Percentiles rank a stretch among this genome's conserved stretches.
These are phyloP conservation scores for Otocyon megalotis DNA, from an alignment of 2,113 vertebrate species.

Conservation along the genomic window DNA sequence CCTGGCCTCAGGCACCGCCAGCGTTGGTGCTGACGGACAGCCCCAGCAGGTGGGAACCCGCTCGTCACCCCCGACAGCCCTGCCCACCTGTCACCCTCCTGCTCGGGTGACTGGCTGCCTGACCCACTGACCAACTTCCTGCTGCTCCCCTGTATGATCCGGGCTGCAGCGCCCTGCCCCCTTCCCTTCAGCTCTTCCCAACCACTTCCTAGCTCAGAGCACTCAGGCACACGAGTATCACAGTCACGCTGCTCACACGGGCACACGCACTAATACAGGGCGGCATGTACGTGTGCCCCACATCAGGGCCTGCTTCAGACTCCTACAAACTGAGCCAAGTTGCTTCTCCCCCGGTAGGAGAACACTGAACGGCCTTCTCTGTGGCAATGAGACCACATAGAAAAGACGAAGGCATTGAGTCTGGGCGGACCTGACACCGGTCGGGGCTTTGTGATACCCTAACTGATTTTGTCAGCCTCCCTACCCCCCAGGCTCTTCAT, in stretches of 20 bases:
- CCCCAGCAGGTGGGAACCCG: conserved; percentile 87
- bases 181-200: conserved; percentile 26
- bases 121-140: conserved; percentile 92
- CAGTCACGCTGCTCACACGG: not conserved
- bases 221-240: not conserved
- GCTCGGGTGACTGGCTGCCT: conserved; percentile 86
- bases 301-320: not conserved
- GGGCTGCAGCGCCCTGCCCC: not conserved
- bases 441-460: not conserved
- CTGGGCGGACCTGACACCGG: not conserved
- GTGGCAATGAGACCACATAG: not conserved
- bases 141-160: conserved; percentile 57
- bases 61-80: conserved; percentile 77
- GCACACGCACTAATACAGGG: not conserved
- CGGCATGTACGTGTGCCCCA: too few relatives aligned
- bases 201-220: not conserved
- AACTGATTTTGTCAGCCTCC: not conserved
- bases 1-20: conserved; percentile 22
- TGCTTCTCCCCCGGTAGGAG: conserved; percentile 2
- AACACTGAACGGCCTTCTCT: not conserved
- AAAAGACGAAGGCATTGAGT: not conserved
- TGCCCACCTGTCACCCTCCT: conserved; percentile 89
- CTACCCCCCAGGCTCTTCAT: not conserved
- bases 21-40: conserved; percentile 85
- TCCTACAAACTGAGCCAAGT: not conserved